Conservation (phyloP, 2,888 invertebrate genomes). For the Troilus luridus region DNA sequence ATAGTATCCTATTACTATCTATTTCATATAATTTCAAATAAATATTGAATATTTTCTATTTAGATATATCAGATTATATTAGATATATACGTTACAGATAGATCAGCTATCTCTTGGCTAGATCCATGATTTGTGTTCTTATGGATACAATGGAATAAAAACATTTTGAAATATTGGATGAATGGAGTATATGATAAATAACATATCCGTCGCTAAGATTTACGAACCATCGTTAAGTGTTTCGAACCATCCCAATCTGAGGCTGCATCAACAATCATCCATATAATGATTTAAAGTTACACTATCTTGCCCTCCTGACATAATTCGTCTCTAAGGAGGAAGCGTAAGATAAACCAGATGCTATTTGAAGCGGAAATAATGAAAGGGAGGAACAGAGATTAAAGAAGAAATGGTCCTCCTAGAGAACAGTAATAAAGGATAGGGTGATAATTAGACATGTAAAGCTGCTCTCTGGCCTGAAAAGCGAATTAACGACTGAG, state of each 20-base stretch:
- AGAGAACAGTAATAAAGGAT: slow-evolving; percentile 4
- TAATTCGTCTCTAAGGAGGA: neutral
- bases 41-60: no score
- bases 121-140: no score
- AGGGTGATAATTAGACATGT: slow-evolving; percentile 19
- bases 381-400: slow-evolving; percentile 16
- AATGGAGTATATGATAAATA: no score
- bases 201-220: neutral
- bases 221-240: neutral
- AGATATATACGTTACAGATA: no score
- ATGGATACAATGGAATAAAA: no score
- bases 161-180: no score
- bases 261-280: neutral
- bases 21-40: no score
- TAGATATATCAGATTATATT: no score
- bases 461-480: slow-evolving; percentile 8
- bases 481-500: slow-evolving; percentile 20
- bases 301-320: slow-evolving; percentile 14
- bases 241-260: neutral
- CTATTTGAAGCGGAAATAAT: slow-evolving; percentile 38
- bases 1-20: no score
- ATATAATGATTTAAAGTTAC: neutral
- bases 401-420: slow-evolving; percentile 3
- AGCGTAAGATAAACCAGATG: slow-evolving; percentile 31
- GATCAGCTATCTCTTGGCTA: no score